Base-by-base conservation (phyloP, 2,113 vertebrate species). In the Cyphomyrus discorhynchus region DNA sequence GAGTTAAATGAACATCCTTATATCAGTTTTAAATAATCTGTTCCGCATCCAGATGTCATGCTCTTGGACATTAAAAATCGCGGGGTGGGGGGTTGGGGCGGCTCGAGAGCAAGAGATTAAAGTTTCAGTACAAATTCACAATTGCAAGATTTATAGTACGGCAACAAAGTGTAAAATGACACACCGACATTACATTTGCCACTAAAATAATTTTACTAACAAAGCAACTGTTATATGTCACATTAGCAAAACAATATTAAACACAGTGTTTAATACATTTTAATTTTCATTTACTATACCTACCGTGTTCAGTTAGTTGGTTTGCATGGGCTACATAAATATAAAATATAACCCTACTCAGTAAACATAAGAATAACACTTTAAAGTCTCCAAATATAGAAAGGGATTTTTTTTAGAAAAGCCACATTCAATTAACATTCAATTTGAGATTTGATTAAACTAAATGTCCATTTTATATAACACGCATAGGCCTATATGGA, bases 1-100 rank as follows among this genome's bases (percentile, higher is more conserved):
- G 90, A 89, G 92, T 91, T 86, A 93, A 94, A 90, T 94, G 94
- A 94, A 95, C 93, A 92, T 90, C 93, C 95, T 96, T 95, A 95
- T 92, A 94, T 95, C 94, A 95, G 95, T 95, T 94, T 96, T 96
- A 94, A 95, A 96, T 24, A 94, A 96, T 95, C 92, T 95, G 94
- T 96, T 87, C 90, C 91, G 93, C 91, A 92, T 95, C 95, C 95
- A 96, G 95, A 96, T 95, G 94, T 95, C 95, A 93, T 49, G 45
- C 7, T 45, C 21, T 92, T 92, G 91, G 92, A 87, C 92, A 91
- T 90, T 39, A 88, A 47, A 90, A 90, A 74, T 3, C 62, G 7
- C 19, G 87, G 19, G 19, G 39, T 45, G 3, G 19, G 39, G 82
- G 1, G 47, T 47, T 19, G 82, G 8, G 82, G 9, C 0, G 9